Evolutionary conservation across 2,113 vertebrate genomes (phyloP), one percentile per base, ranked within the genome.

Genomic region (Mastomys natalensis): DNA sequence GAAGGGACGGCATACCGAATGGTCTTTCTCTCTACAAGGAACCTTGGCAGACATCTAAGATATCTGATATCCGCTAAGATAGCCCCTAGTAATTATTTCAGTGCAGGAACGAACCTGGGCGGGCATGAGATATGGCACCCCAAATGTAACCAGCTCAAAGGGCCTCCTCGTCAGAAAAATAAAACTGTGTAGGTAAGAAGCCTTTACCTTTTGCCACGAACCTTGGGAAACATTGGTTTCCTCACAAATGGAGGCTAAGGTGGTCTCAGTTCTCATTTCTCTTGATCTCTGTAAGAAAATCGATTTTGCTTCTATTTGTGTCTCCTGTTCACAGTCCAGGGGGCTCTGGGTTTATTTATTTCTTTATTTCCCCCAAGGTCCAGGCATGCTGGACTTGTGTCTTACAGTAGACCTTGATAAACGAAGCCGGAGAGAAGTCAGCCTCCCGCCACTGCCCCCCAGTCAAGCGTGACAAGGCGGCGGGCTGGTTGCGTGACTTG

Each of bases 401-500:
- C 68, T 90, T 37, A 68, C 62, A 15, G 37, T 72, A 86, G 86
- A 84, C 77, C 90, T 62, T 51, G 97, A 97, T 86, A 96, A 98
- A 96, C 91, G 96, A 98, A 98, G 98, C 98, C 87, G 68, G 95
- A 97, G 94, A 97, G 97, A 97, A 98, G 97, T 98, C 97, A 98
- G 97, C 97, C 97, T 98, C 98, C 96, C 91, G 95, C 98, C 96
- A 89, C 98, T 96, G 98, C 97, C 95, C 97, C 98, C 97, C 98
- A 98, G 97, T 95, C 97, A 97, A 98, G 98, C 98, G 95, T 98
- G 98, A 98, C 98, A 98, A n/a, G 60, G 95, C 78, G 92, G 93
- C 62, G 97, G 98, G 96, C 97, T 90, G 31, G 98, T 98, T 99
- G 98, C 98, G 98, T 98, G 98, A 95, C 12, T 96, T 78, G 97